Base-by-base conservation (phyloP, 2,888 invertebrate genomes). In the Calliphora vomitoria region DNA sequence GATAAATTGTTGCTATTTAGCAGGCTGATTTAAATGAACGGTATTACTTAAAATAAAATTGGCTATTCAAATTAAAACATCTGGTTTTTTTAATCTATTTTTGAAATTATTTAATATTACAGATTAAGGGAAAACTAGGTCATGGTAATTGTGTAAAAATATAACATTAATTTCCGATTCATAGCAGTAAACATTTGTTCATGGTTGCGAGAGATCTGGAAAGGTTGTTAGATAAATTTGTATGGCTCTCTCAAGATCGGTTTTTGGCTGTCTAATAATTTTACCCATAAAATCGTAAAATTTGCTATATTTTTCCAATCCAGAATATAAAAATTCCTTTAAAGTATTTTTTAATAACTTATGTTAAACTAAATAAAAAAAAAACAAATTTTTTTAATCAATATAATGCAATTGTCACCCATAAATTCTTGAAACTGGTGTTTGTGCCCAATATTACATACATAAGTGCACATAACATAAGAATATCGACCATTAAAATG, bases 401-500 rank as follows among this genome's bases (percentile, higher is more conserved):
- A 55, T 64, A 64, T 64, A 72, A 41, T 31, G 44, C 62, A 78
- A 64, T 47, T 83, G 78, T 78, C 71, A 55, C 44, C 53, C 55
- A 83, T 83, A 83, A 83, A 83, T 83, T 83, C 62, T 62, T 58
- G 31, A 35, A 25, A 68, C 74, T 75, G 66, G 58, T 69, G 69
- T 55, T 8, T 44, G 60, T 58, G 47, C 50, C 41, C 41, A 64
- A 72, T 66, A 13, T 44, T 35, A 35, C 5, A 5, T 35, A 35
- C 35, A 13, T 13, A 44, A 66, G 13, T 44, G 62, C 11, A 66
- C 50, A 58, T 55, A 44, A 38, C 64, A 69, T 55, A 62, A 53
- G 62, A 71, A 83, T 71, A 83, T 80, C 53, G 68, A 41, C 62
- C 80, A 85, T 75, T 85, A 81, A 80, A 81, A 81, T 11, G 55